phyloP scores from a whole-genome alignment of 2,113 vertebrate genomes.

The Melanocharis versteri region DNA sequence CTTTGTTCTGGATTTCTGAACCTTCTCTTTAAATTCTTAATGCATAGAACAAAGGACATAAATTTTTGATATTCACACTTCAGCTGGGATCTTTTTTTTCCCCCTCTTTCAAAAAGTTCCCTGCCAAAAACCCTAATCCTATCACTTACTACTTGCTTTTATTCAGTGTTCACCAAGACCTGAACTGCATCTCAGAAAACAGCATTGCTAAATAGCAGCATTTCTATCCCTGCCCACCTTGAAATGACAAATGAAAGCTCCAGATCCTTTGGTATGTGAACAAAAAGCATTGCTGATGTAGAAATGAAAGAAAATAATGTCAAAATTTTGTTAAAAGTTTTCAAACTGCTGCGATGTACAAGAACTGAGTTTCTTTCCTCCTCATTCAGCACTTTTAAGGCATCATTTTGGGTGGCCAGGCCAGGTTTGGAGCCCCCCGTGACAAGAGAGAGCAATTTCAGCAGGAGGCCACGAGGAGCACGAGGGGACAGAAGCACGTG shows the following conservation, averaged over 20 bases:
- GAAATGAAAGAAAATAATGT: not conserved
- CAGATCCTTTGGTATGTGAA: not conserved
- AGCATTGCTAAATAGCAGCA: not conserved
- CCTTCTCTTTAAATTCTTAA: not conserved
- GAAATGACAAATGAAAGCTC: not conserved
- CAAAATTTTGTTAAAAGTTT: not conserved
- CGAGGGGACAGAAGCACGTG: not conserved
- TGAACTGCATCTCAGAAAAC: not conserved
- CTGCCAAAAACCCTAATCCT: not conserved
- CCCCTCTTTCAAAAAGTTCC: not conserved
- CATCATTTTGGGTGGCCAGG: too few relatives aligned
- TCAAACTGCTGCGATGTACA: not conserved
- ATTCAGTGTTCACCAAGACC: not conserved
- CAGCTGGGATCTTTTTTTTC: not conserved
- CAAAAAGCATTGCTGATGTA: not conserved
- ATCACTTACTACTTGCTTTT: not conserved
- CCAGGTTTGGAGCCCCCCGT: not conserved
- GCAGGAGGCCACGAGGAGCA: not conserved
- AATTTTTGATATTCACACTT: not conserved
- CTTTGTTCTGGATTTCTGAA: not conserved
- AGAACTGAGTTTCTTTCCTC: not conserved
- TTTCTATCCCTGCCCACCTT: not conserved
- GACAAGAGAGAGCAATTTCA: not conserved
- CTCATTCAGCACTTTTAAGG: not conserved
- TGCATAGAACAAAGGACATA: not conserved